These are phyloP conservation scores for Venusia cambrica DNA, from an alignment of 2,888 invertebrate genomes.

Conservation along the genomic window DNA sequence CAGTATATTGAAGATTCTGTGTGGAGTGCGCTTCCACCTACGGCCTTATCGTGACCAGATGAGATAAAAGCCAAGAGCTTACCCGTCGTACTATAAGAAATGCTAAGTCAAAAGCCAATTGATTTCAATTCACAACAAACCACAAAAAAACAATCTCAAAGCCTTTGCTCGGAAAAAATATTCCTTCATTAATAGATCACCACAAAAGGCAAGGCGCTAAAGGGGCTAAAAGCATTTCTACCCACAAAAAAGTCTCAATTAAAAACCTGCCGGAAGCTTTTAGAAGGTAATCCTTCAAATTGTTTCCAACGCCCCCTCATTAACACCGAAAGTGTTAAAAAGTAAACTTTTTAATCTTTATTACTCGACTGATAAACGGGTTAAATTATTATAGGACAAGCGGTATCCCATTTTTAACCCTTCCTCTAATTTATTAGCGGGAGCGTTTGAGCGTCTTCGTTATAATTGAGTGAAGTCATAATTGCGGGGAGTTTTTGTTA, in stretches of 20 bases:
- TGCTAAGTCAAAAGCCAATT: constrained; percentile 29
- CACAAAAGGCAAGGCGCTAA: constrained; percentile 67
- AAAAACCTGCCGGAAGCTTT: constrained; percentile 81
- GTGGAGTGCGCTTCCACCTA: no score
- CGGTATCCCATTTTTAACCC: constrained; percentile 70
- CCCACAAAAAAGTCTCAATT: constrained; percentile 80
- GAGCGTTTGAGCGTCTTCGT: constrained; percentile 57
- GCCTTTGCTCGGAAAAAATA: constrained; percentile 44
- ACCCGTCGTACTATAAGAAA: no score
- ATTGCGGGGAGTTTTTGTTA: constrained; percentile 57
- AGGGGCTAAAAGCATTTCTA: constrained; percentile 78
- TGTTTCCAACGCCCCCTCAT: constrained; percentile 81
- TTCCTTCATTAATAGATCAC: constrained; percentile 76
- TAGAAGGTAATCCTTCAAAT: constrained; percentile 81
- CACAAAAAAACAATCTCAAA: constrained; percentile 30
- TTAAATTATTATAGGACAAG: constrained; percentile 76
- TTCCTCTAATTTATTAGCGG: constrained; percentile 66
- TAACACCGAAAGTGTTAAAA: constrained; percentile 81
- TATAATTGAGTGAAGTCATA: constrained; percentile 65
- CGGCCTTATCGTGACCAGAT: no score
- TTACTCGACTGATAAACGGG: constrained; percentile 78
- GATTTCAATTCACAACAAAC: constrained; percentile 32
- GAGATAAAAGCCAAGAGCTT: no score
- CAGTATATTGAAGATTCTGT: no score
- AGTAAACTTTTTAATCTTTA: constrained; percentile 82